Evolutionary conservation across 2,888 invertebrate species (phyloP), one percentile per base, ranked within the genome.

Genomic region (Hyalella azteca): DNA sequence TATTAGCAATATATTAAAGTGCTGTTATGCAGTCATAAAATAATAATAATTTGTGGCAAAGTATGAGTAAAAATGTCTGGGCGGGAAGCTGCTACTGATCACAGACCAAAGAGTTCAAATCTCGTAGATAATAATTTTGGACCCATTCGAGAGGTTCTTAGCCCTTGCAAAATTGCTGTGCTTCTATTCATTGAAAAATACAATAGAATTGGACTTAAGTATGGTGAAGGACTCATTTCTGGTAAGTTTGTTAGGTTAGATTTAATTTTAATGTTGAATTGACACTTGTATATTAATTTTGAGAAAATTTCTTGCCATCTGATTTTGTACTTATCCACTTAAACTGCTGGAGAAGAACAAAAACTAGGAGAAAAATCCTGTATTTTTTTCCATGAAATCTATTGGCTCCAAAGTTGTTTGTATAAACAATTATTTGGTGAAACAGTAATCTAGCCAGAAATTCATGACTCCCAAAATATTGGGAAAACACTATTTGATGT

Each of bases 161-260:
- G 54, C 29, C 54, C 54, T 26, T 54, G 13, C 54, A 54, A 54
- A 29, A 29, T 54, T 22, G 54, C 54, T 54, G 54, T 54, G 54
- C 54, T 54, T 3, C 29, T 54, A 54, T 54, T 54, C 29, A 54
- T 54, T 54, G 54, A 54, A 54, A 54, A 54, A 22, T 54, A 54
- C 54, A 54, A 29, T 5, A 54, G 29, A 22, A n/a, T 54, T 26
- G 54, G 54, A 22, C 54, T 54, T 11, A 54, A 19, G 26, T 54
- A 54, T 13, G 29, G 13, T 54, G 54, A 54, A 54, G 54, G 54
- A 54, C 54, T 54, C 29, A 3, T 54, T 22, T 29, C 54, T 11
- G 26, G 54, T 54, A 29, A 54, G 54, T 5, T 54, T 54, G 5
- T n/a, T n/a, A n/a, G 54, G 4, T 7, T 26, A 26, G 26, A 26